A percentile compares a stretch with the other conserved stretches of the same genome.
Conservation (phyloP, 1,140 invertebrate species). For the Belonocnema kinseyi region DNA sequence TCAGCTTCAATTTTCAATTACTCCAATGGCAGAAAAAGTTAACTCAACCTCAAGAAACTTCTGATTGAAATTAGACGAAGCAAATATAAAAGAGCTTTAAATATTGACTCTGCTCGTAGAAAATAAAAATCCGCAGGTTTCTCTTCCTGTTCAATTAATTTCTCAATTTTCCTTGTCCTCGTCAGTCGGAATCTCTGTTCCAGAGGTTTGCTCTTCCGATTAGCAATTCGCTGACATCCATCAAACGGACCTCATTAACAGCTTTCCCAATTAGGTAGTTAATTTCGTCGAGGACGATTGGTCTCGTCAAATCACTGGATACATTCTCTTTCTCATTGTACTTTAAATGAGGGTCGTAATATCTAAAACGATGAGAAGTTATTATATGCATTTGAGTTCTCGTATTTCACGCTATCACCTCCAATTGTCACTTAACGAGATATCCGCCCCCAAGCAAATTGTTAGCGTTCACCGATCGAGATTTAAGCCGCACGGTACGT, state of each 20-base stretch:
- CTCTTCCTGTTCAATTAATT: conserved; percentile 24
- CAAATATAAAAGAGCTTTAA: too few relatives aligned
- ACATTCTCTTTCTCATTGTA: conserved; percentile 22
- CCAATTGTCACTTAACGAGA: conserved; percentile 74
- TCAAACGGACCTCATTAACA: conserved; percentile 30
- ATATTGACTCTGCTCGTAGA: too few relatives aligned
- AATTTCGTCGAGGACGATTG: conserved; percentile 27
- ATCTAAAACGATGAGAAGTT: conserved; percentile 40
- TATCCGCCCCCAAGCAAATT: conserved; percentile 69
- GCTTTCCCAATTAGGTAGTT: conserved; percentile 28
- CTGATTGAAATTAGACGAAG: too few relatives aligned
- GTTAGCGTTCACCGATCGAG: conserved; percentile 56
- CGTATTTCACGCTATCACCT: conserved; percentile 67
- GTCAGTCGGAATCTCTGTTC: background rate
- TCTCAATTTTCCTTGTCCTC: conserved; percentile 22
- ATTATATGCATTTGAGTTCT: conserved; percentile 56
- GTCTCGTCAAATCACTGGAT: conserved; percentile 8
- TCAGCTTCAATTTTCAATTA: too few relatives aligned
- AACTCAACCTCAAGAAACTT: too few relatives aligned
- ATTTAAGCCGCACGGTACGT: conserved; percentile 42
- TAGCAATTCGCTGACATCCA: conserved; percentile 30
- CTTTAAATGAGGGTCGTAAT: conserved; percentile 29
- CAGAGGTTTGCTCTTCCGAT: conserved; percentile 1
- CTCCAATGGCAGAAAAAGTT: too few relatives aligned
- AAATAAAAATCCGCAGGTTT: background rate